Percentiles rank a stretch among this genome's conserved stretches.
phyloP scores from a whole-genome alignment of 2,113 vertebrate genomes.

The Entosphenus tridentatus region DNA sequence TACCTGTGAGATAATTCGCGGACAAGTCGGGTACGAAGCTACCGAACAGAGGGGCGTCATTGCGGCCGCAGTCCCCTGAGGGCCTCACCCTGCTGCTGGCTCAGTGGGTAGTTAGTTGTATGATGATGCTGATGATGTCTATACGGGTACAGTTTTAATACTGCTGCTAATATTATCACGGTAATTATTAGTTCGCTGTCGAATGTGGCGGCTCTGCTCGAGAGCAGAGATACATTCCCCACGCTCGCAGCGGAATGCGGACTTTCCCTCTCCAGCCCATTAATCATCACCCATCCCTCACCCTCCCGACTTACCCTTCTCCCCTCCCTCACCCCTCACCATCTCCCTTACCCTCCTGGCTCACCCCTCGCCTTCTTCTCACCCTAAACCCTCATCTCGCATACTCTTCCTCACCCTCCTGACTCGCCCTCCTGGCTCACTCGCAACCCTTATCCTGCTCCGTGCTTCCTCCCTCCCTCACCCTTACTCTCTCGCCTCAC shows the following conservation, averaged over 20 bases:
- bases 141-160: background rate
- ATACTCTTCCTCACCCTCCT: background rate
- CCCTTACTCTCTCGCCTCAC: background rate
- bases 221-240: background rate
- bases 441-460: background rate
- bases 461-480: background rate
- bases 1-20: too few species aligned
- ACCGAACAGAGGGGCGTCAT: too few species aligned
- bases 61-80: too few species aligned
- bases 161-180: background rate
- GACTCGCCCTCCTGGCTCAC: background rate
- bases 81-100: background rate
- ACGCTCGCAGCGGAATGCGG: background rate
- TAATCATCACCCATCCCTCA: slow-evolving; percentile 2
- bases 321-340: too few species aligned
- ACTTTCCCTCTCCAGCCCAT: slow-evolving; percentile 5
- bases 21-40: too few species aligned
- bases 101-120: background rate
- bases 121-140: background rate
- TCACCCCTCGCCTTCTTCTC: background rate
- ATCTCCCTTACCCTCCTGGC: background rate
- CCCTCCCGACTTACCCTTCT: too few species aligned
- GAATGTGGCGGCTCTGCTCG: background rate
- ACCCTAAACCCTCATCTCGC: background rate
- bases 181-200: background rate